Evolutionary conservation across 2,797 vertebrate genomes (phyloP).

Genomic region (Gadopsis bispinosus): DNA sequence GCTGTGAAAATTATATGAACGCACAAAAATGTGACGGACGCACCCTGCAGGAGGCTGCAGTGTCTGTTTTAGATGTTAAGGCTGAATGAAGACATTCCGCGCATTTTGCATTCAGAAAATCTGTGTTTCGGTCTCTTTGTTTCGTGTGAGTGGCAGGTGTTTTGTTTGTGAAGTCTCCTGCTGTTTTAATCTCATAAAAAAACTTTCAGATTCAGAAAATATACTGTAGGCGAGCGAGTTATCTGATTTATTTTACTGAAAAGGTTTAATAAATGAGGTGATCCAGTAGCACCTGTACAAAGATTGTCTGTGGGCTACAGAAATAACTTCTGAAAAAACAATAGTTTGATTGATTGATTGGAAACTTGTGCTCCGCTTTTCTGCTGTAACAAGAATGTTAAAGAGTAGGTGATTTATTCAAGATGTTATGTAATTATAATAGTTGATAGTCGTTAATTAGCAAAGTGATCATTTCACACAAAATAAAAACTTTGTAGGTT

Average conservation of each 20-base stretch:
- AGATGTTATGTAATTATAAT: neutral
- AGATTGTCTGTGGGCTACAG: neutral
- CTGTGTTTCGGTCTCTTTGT: conserved; percentile 4
- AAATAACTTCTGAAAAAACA: neutral
- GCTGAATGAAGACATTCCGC: conserved; percentile 24
- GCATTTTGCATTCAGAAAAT: conserved; percentile 22
- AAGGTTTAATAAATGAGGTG: neutral
- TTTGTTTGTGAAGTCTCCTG: conserved; percentile 8
- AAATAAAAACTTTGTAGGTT: neutral
- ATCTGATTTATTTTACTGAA: neutral
- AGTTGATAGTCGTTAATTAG: neutral
- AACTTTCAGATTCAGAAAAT: neutral
- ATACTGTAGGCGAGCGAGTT: neutral
- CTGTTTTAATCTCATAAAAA: conserved; percentile 17
- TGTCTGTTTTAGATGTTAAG: neutral
- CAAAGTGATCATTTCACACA: neutral
- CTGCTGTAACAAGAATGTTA: neutral
- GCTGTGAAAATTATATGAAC: neutral
- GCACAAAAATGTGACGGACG: conserved; percentile 8
- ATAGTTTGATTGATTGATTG: neutral
- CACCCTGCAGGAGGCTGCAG: neutral
- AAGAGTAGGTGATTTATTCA: neutral
- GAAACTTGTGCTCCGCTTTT: neutral
- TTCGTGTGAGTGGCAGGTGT: neutral
- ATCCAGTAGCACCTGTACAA: neutral